Conservation (phyloP, 2,888 invertebrate genomes). For the Drosophila prolongata region DNA sequence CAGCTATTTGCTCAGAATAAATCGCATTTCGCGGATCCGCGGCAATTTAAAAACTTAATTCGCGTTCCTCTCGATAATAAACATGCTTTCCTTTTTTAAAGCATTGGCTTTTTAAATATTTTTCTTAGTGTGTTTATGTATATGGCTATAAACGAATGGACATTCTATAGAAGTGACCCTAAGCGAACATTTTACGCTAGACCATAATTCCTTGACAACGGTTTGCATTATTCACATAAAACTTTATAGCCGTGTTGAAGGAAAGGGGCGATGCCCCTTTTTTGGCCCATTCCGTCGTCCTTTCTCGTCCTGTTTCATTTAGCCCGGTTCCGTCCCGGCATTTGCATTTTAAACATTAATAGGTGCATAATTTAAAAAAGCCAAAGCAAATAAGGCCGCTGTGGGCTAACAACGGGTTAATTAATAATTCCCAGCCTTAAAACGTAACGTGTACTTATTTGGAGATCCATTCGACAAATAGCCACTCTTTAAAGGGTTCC, state of each 20-base stretch:
- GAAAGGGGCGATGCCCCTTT: constrained; percentile 9
- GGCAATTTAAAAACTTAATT: too few species aligned
- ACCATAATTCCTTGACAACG: constrained; percentile 64
- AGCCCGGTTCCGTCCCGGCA: constrained; percentile 28
- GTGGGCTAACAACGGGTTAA: constrained; percentile 71
- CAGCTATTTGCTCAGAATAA: too few species aligned
- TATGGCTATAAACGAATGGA: constrained; percentile 29
- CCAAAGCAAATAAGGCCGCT: constrained; percentile 60
- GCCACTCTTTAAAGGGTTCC: constrained; percentile 65
- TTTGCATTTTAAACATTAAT: constrained; percentile 75
- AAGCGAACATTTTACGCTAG: constrained; percentile 37
- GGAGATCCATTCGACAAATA: constrained; percentile 66
- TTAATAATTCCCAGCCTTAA: constrained; percentile 65
- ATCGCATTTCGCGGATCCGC: too few species aligned
- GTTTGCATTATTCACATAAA: constrained; percentile 66
- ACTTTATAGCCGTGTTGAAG: constrained; percentile 52
- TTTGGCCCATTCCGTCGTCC: not conserved
- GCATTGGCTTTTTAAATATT: not conserved
- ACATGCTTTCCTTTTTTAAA: too few species aligned
- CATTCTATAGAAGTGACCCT: constrained; percentile 37
- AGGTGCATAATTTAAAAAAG: constrained; percentile 72
- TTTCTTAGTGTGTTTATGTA: not conserved
- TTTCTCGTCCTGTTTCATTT: not conserved
- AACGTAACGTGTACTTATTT: constrained; percentile 60
- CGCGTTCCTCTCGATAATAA: too few species aligned